Percentiles rank a stretch among this genome's conserved stretches.
Evolutionary conservation across 2,797 vertebrate genomes (phyloP).

Genomic region (Eulemur coronatus): DNA sequence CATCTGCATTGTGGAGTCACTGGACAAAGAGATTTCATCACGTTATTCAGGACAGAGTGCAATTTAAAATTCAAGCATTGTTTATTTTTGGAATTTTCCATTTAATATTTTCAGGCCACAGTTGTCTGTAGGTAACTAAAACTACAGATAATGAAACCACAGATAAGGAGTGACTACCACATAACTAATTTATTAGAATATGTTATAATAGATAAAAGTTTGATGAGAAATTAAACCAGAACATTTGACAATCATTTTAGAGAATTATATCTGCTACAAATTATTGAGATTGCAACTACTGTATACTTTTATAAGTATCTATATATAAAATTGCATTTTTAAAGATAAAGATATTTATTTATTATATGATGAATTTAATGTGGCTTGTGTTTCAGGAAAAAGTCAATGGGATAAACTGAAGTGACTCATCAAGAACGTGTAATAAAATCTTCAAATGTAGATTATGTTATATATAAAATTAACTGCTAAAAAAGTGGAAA

Average conservation of each 20-base stretch:
- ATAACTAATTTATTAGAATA: background rate
- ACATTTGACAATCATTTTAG: background rate
- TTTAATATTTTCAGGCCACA: background rate
- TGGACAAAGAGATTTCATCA: background rate
- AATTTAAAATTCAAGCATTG: background rate
- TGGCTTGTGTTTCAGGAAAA: background rate
- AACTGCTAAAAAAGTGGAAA: slow-evolving; percentile 40
- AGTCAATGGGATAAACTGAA: background rate
- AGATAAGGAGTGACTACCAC: background rate
- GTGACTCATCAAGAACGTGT: background rate
- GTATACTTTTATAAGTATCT: background rate
- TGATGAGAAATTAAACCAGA: background rate
- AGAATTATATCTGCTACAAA: background rate
- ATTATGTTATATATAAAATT: slow-evolving; percentile 4
- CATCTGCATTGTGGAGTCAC: no score
- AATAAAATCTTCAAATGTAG: slow-evolving; percentile 29
- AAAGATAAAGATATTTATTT: background rate
- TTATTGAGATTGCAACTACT: background rate
- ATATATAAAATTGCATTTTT: background rate
- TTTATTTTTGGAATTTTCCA: background rate
- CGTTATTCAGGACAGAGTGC: background rate
- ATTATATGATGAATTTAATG: background rate
- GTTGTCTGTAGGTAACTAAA: background rate
- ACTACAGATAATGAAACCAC: background rate
- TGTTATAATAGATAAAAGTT: background rate